Evolutionary conservation across 1,140 invertebrate genomes (phyloP).

Genomic region (Brachionus calyciflorus): DNA sequence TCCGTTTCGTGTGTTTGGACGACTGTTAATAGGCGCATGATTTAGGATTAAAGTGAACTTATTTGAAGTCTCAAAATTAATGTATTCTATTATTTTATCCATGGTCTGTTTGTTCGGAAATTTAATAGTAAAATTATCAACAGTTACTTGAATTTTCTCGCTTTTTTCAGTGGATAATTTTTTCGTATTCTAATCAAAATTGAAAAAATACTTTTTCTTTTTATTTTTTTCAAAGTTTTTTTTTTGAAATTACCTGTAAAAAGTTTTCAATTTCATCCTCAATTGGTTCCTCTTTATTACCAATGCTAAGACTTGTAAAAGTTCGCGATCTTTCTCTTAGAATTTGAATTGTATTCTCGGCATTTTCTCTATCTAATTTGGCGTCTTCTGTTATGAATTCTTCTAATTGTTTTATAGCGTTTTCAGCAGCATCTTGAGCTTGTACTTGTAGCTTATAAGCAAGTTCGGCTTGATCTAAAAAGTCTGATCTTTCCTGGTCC

Average conservation of each 20-base stretch:
- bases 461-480: slow-evolving; percentile 34
- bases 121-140: slow-evolving; percentile 32
- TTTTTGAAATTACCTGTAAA: too few relatives aligned
- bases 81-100: slow-evolving; percentile 43
- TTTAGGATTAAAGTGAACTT: slow-evolving; percentile 29
- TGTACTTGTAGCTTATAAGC: slow-evolving; percentile 33
- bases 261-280: slow-evolving; percentile 17
- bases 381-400: slow-evolving; percentile 39
- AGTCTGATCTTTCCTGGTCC: slow-evolving; percentile 36
- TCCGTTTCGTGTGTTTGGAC: slow-evolving; percentile 24
- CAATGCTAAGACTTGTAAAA: slow-evolving; percentile 16
- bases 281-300: not conserved
- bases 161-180: slow-evolving; percentile 25
- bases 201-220: too few relatives aligned
- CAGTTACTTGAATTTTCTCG: slow-evolving; percentile 35
- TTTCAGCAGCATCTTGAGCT: slow-evolving; percentile 27
- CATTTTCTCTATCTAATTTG: slow-evolving; percentile 39
- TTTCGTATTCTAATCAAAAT: not conserved
- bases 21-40: slow-evolving; percentile 15
- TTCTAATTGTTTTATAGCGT: slow-evolving; percentile 38
- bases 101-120: slow-evolving; percentile 23
- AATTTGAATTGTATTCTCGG: slow-evolving; percentile 43
- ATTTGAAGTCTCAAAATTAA: slow-evolving; percentile 45
- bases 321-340: slow-evolving; percentile 33
- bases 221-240: too few relatives aligned